phyloP scores from a whole-genome alignment of 1,140 invertebrate species.

The Drosophila insularis region DNA sequence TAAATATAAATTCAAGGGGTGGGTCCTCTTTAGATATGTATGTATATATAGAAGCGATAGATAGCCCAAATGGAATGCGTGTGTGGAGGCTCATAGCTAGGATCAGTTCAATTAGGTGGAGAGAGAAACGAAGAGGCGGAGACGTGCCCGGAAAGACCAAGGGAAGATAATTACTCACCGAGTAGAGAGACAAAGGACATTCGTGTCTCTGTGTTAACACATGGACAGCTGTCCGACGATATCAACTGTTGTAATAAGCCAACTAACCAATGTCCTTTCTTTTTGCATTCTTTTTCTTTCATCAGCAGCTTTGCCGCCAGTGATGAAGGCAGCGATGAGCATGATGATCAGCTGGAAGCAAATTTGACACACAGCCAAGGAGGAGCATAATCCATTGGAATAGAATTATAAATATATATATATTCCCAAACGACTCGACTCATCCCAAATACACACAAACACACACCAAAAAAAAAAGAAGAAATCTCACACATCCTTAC shows the following conservation, averaged over 20 bases:
- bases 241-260: conserved; percentile 7
- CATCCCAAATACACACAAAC: conserved; percentile 9
- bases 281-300: conserved; percentile 9
- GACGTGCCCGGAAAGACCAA: conserved; percentile 56
- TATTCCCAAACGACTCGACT: background rate
- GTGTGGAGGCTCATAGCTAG: conserved; percentile 50
- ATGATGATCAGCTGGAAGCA: conserved; percentile 56
- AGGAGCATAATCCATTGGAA: conserved; percentile 25
- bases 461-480: conserved; percentile 11
- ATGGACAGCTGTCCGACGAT: conserved; percentile 10
- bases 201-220: conserved; percentile 29
- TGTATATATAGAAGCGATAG: no score
- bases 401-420: conserved; percentile 3
- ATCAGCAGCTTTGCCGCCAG: conserved; percentile 58
- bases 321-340: conserved; percentile 66
- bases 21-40: background rate
- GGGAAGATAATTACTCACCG: conserved; percentile 60
- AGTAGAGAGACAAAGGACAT: conserved; percentile 19
- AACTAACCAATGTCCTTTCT: conserved; percentile 42
- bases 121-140: conserved; percentile 13
- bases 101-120: conserved; percentile 49
- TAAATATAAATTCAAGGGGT: conserved; percentile 5
- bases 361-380: conserved; percentile 66
- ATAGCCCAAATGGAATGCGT: conserved; percentile 28
- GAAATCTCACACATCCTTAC: background rate